Evolutionary conservation across 2,113 vertebrate species (phyloP).

Genomic region (Orcinus orca): DNA sequence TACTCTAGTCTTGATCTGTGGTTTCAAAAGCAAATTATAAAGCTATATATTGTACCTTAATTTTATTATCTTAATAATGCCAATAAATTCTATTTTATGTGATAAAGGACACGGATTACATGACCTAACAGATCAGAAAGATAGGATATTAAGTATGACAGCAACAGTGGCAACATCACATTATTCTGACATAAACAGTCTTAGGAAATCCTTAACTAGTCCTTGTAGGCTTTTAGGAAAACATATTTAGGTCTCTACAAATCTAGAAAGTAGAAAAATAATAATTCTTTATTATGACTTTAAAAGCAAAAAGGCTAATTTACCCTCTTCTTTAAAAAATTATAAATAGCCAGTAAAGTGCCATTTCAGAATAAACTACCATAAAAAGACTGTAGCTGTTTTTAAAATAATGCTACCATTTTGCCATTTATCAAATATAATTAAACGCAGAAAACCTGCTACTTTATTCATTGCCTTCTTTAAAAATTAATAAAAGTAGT

Average conservation of each 20-base stretch:
- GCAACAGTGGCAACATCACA: neutral
- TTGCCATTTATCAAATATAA: slow-evolving; percentile 21
- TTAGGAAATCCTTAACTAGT: neutral
- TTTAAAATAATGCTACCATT: slow-evolving; percentile 32
- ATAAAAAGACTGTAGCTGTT: neutral
- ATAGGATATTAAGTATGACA: neutral
- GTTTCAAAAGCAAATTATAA: slow-evolving; percentile 26
- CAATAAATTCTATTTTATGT: neutral
- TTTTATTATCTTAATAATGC: neutral
- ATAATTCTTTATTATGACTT: neutral
- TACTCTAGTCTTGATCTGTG: neutral
- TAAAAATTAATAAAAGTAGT: neutral
- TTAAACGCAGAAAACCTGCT: neutral
- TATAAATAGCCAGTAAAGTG: neutral
- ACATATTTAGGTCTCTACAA: neutral
- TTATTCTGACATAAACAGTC: neutral
- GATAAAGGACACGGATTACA: neutral
- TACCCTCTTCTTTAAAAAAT: neutral
- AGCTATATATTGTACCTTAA: neutral
- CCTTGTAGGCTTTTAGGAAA: neutral
- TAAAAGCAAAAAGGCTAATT: slow-evolving; percentile 12
- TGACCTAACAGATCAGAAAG: neutral
- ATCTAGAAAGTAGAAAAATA: neutral
- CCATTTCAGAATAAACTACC: neutral
- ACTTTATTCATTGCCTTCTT: neutral